phyloP scores from a whole-genome alignment of 1,140 invertebrate species.

The Brachystomella parvula region DNA sequence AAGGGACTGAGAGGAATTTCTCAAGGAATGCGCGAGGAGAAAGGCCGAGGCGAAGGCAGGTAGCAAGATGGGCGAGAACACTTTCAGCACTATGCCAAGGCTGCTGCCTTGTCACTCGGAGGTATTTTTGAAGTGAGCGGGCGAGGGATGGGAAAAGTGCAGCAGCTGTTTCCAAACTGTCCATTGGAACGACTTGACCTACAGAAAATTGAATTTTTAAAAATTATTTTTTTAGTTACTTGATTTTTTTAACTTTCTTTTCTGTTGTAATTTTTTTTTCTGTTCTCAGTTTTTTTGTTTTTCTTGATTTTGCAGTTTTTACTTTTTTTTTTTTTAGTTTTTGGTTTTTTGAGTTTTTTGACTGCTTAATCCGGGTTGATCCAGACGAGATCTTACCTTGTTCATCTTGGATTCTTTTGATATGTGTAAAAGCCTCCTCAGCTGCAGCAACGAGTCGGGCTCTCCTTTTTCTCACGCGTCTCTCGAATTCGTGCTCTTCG shows the following conservation, averaged over 20 bases:
- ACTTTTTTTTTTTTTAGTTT: no score
- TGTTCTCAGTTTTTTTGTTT: no score
- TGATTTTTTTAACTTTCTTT: no score
- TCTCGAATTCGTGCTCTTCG: constrained; percentile 93
- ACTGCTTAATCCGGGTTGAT: no score
- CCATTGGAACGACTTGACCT: constrained; percentile 62
- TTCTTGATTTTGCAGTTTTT: no score
- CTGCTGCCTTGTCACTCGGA: constrained; percentile 89
- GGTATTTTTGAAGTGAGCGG: constrained; percentile 88
- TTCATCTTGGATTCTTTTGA: constrained; percentile 57
- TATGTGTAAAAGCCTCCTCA: constrained; percentile 95
- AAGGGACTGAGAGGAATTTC: constrained; percentile 39
- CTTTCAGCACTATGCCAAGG: constrained; percentile 88
- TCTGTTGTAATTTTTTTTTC: no score
- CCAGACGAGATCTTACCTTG: no score
- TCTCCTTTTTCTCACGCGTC: constrained; percentile 79
- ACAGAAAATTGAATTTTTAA: constrained; percentile 5
- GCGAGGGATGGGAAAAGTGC: constrained; percentile 95
- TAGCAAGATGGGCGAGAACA: constrained; percentile 75
- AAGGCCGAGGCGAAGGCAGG: constrained; percentile 83
- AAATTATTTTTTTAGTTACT: no score
- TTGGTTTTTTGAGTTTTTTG: no score
- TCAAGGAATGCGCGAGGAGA: constrained; percentile 36
- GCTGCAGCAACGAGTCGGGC: constrained; percentile 82
- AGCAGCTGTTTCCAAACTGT: constrained; percentile 92